Conservation (phyloP, 2,797 vertebrate species). For the Sebastes minor region DNA sequence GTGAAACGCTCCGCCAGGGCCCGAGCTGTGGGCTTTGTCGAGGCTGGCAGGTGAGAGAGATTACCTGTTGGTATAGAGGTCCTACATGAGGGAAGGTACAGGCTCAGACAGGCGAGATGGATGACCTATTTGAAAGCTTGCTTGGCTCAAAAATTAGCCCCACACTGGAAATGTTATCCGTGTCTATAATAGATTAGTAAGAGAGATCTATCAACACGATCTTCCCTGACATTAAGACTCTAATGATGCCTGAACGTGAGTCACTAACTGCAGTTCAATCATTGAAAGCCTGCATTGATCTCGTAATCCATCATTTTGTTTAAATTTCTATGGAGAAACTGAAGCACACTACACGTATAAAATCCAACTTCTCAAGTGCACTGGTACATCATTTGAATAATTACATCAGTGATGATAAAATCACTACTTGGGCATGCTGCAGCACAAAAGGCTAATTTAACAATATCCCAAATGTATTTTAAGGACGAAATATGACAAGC, state of each 20-base stretch:
- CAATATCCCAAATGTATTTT: slow-evolving; percentile 7
- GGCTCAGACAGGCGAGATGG: slow-evolving; percentile 63
- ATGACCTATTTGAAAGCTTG: slow-evolving; percentile 39
- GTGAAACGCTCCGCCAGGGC: slow-evolving; percentile 61
- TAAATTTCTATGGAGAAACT: slow-evolving; percentile 30
- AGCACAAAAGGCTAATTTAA: slow-evolving; percentile 1
- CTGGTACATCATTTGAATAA: slow-evolving; percentile 23
- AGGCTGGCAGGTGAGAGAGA: slow-evolving; percentile 69
- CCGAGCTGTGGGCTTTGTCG: slow-evolving; percentile 51
- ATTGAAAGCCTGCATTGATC: slow-evolving; percentile 37
- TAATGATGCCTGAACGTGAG: slow-evolving; percentile 48
- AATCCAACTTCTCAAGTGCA: slow-evolving; percentile 36
- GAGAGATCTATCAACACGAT: slow-evolving; percentile 48
- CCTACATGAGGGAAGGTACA: slow-evolving; percentile 52
- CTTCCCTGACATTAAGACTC: slow-evolving; percentile 34
- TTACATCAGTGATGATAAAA: slow-evolving; percentile 20
- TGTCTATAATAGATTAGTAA: slow-evolving; percentile 41
- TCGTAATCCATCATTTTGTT: slow-evolving; percentile 50
- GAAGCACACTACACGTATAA: slow-evolving; percentile 20
- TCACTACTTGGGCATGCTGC: neutral
- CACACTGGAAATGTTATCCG: slow-evolving; percentile 32
- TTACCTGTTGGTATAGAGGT: slow-evolving; percentile 68
- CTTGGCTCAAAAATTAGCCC: slow-evolving; percentile 6
- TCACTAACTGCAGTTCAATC: slow-evolving; percentile 40
- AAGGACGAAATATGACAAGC: neutral